These are phyloP conservation scores for Cavia aperea DNA, from an alignment of 2,113 vertebrate species.

Conservation along the genomic window DNA sequence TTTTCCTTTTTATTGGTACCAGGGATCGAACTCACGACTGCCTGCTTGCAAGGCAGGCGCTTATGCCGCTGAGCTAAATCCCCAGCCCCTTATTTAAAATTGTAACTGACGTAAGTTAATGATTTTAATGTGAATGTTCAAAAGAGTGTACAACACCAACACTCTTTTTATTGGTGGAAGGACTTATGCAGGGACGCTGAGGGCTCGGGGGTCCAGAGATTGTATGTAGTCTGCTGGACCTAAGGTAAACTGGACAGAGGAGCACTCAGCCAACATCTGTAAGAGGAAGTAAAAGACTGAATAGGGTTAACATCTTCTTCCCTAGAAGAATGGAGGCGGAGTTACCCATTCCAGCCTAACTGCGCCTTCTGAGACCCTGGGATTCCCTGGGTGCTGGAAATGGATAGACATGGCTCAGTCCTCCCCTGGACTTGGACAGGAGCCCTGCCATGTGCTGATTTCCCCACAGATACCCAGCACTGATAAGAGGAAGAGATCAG, in stretches of 20 bases:
- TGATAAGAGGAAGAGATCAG: not conserved
- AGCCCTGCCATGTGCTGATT: not conserved
- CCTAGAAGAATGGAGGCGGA: not conserved
- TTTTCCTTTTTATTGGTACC: too few relatives aligned
- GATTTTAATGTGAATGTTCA: not conserved
- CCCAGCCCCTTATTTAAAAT: not conserved
- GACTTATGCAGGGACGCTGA: not conserved
- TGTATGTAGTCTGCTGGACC: not conserved
- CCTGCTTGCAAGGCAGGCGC: too few relatives aligned
- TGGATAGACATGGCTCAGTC: not conserved
- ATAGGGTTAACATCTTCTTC: not conserved
- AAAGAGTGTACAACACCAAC: not conserved
- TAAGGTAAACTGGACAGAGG: not conserved
- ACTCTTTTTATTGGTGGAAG: not conserved
- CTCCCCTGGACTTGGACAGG: not conserved
- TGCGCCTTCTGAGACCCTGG: rapidly evolving
- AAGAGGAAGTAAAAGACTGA: not conserved
- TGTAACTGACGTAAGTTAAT: not conserved
- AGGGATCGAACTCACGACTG: too few relatives aligned
- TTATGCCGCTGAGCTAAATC: too few relatives aligned
- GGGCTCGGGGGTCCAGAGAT: not conserved
- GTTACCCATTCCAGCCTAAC: not conserved
- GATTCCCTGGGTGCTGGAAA: not conserved
- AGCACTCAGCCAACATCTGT: not conserved
- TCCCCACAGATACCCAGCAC: not conserved